Evolutionary conservation across 1,140 invertebrate genomes (phyloP).

Genomic region (Theocolax elegans): DNA sequence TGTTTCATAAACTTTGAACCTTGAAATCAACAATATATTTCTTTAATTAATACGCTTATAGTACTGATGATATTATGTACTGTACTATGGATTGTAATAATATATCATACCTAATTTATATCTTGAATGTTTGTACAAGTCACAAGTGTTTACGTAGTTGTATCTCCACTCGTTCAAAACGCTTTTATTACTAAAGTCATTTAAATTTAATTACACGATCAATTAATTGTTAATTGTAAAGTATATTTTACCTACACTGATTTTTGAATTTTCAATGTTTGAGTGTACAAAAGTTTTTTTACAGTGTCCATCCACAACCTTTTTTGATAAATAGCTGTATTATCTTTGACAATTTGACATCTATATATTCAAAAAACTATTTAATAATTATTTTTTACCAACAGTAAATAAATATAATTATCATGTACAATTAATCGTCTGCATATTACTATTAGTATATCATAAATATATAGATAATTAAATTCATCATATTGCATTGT

Average conservation of each 20-base stretch:
- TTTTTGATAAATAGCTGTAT: constrained; percentile 43
- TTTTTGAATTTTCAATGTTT: constrained; percentile 51
- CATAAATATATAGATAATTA: too few species aligned
- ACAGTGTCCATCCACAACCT: constrained; percentile 47
- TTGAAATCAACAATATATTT: too few species aligned
- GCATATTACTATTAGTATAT: too few species aligned
- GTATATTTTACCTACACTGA: constrained; percentile 48
- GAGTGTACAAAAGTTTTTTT: constrained; percentile 47
- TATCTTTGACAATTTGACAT: constrained; percentile 47
- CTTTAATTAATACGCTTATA: too few species aligned
- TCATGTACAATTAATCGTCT: too few species aligned
- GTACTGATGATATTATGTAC: too few species aligned
- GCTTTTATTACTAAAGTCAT: constrained; percentile 46
- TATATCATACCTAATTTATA: constrained; percentile 12
- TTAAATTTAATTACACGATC: neutral
- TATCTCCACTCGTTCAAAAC: constrained; percentile 53
- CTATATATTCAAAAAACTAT: constrained; percentile 47
- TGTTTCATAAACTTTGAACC: too few species aligned
- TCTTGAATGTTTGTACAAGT: too few species aligned
- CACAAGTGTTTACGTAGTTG: too few species aligned
- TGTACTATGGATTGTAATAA: too few species aligned
- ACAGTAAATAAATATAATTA: neutral
- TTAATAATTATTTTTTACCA: neutral
- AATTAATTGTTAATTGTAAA: too few species aligned
- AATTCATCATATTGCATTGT: too few species aligned